Percentiles rank a stretch among this genome's conserved stretches.
These are phyloP conservation scores for Hystrix cristata DNA, from an alignment of 2,113 vertebrate genomes.

Conservation along the genomic window DNA sequence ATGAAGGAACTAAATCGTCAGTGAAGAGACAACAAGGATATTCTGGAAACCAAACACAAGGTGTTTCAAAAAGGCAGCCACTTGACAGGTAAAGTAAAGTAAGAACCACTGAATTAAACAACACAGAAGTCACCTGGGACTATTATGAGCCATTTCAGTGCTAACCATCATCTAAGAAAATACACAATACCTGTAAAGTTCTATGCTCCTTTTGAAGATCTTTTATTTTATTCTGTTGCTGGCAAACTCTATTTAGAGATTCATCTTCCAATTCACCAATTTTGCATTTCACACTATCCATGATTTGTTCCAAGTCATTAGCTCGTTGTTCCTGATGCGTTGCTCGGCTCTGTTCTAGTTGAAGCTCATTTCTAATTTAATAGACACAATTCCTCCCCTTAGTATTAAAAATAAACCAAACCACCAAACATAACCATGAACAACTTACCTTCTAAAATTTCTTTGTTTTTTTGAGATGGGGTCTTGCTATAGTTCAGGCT, in stretches of 20 bases:
- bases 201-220: conserved; percentile 90
- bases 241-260: conserved; percentile 89
- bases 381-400: conserved; percentile 61
- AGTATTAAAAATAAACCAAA: conserved; percentile 53
- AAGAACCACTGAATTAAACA: neutral
- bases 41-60: conserved; percentile 21
- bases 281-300: conserved; percentile 91
- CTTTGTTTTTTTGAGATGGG: neutral
- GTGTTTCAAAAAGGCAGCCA: neutral
- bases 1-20: neutral
- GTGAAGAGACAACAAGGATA: neutral
- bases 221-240: conserved; percentile 88
- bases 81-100: conserved; percentile 1
- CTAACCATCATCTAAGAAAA: conserved; percentile 6
- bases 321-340: conserved; percentile 88
- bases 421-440: neutral
- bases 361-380: conserved; percentile 89
- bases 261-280: conserved; percentile 94
- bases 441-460: conserved; percentile 30
- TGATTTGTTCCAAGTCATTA: conserved; percentile 90
- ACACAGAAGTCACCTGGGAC: neutral
- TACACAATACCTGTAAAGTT: conserved; percentile 86
- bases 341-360: conserved; percentile 87
- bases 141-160: neutral
- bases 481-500: too few species aligned